A percentile compares a stretch with the other conserved stretches of the same genome.
Conservation (phyloP, 2,113 vertebrate genomes). For the Phycodurus eques region DNA sequence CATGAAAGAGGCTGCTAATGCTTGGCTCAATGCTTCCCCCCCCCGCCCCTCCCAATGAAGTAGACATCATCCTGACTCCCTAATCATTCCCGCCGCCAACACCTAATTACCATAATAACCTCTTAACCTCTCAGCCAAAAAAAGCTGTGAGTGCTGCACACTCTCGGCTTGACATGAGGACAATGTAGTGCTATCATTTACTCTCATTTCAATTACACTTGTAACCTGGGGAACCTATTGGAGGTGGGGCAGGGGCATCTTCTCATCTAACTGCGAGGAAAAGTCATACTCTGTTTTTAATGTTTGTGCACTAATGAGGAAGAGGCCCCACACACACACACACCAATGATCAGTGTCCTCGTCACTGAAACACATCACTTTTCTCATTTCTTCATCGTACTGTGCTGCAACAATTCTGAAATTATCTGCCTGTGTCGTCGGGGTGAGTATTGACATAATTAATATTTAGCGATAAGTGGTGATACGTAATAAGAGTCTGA, state of each 20-base stretch:
- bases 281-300: constrained; percentile 55
- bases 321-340: constrained; percentile 30
- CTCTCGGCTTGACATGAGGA: neutral
- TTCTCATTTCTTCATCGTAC: constrained; percentile 14
- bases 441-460: neutral
- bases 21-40: neutral
- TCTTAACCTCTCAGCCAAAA: constrained; percentile 34
- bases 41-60: constrained; percentile 6
- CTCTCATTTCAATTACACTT: neutral
- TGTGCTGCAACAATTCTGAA: constrained; percentile 4
- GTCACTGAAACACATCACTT: constrained; percentile 41
- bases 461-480: neutral
- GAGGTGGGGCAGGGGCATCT: neutral
- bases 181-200: neutral
- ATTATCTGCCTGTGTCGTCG: neutral
- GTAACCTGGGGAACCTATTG: neutral
- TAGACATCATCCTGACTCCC: constrained; percentile 18
- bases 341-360: constrained; percentile 51
- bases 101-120: constrained; percentile 45
- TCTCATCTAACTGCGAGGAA: constrained; percentile 5
- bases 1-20: neutral
- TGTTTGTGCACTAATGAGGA: constrained; percentile 46
- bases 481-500: neutral
- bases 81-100: constrained; percentile 29
- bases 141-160: constrained; percentile 6